phyloP scores from a whole-genome alignment of 2,113 vertebrate genomes.

The Tragelaphus imberbis region DNA sequence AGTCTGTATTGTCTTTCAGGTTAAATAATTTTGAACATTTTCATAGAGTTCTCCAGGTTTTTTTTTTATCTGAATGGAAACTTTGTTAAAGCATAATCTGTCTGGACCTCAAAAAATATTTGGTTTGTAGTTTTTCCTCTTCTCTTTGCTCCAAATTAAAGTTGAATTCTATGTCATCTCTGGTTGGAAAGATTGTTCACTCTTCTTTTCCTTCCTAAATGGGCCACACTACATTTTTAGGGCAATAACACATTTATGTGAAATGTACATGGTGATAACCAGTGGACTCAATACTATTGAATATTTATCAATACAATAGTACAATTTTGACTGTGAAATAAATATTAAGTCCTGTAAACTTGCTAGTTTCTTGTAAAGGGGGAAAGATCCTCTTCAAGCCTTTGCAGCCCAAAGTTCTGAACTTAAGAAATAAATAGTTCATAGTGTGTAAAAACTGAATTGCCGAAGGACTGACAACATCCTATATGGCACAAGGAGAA shows the following conservation, averaged over 20 bases:
- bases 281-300: slow-evolving; percentile 71
- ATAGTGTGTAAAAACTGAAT: slow-evolving; percentile 80
- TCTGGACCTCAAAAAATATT: slow-evolving; percentile 61
- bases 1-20: slow-evolving; percentile 24
- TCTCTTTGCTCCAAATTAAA: slow-evolving; percentile 65
- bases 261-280: slow-evolving; percentile 69
- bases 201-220: slow-evolving; percentile 51
- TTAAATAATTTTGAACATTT: slow-evolving; percentile 68
- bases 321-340: slow-evolving; percentile 67
- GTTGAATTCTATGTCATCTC: slow-evolving; percentile 70
- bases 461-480: slow-evolving; percentile 82
- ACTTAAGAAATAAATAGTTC: slow-evolving; percentile 82
- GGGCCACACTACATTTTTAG: slow-evolving; percentile 55
- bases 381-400: slow-evolving; percentile 53
- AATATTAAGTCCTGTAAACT: slow-evolving; percentile 72
- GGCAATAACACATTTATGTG: slow-evolving; percentile 78
- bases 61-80: slow-evolving; percentile 64
- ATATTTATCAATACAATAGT: slow-evolving; percentile 79
- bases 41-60: slow-evolving; percentile 65
- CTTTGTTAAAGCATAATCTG: slow-evolving; percentile 51
- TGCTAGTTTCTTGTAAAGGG: slow-evolving; percentile 73
- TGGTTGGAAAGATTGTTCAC: slow-evolving; percentile 58
- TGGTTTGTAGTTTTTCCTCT: slow-evolving; percentile 57
- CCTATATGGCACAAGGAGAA: slow-evolving; percentile 73
- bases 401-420: slow-evolving; percentile 65